These are phyloP conservation scores for Drosophila sordidula DNA, from an alignment of 2,888 invertebrate genomes.

Conservation along the genomic window DNA sequence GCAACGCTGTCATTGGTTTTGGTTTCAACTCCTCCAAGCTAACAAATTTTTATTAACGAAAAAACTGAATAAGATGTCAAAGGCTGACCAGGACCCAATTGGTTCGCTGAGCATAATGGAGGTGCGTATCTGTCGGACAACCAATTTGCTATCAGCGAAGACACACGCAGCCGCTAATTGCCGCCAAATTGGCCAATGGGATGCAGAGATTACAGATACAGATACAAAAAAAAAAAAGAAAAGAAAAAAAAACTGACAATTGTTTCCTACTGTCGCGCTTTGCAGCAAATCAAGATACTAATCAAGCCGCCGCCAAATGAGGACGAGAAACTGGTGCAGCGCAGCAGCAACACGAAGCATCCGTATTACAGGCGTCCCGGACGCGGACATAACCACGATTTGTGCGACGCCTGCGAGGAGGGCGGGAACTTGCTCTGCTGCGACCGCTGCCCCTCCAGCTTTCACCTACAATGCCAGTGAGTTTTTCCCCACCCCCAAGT, in stretches of 20 bases:
- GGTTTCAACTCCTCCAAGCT: conserved; percentile 58
- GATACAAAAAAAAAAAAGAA: conserved; percentile 8
- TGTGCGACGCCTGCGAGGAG: conserved; percentile 97
- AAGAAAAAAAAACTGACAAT: conserved; percentile 17
- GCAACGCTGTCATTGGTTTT: conserved; percentile 61
- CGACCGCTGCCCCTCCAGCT: conserved; percentile 97
- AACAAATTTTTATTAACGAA: conserved; percentile 40
- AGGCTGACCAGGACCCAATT: conserved; percentile 91
- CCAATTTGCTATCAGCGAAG: background rate
- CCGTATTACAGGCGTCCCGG: conserved; percentile 94
- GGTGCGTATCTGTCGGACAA: conserved; percentile 86
- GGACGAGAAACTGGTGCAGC: conserved; percentile 86
- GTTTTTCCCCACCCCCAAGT: conserved; percentile 22
- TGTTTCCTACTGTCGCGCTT: background rate
- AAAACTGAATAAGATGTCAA: conserved; percentile 86
- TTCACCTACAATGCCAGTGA: conserved; percentile 98
- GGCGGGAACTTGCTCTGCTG: conserved; percentile 98
- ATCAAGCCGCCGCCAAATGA: conserved; percentile 96
- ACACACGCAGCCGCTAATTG: background rate
- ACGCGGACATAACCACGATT: conserved; percentile 96
- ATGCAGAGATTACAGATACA: conserved; percentile 33
- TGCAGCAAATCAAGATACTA: conserved; percentile 93
- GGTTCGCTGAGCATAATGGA: conserved; percentile 94
- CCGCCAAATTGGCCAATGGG: conserved; percentile 9
- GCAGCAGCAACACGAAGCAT: conserved; percentile 89